Base-by-base conservation (phyloP, 2,113 vertebrate genomes). In the Bothrops jararaca region DNA sequence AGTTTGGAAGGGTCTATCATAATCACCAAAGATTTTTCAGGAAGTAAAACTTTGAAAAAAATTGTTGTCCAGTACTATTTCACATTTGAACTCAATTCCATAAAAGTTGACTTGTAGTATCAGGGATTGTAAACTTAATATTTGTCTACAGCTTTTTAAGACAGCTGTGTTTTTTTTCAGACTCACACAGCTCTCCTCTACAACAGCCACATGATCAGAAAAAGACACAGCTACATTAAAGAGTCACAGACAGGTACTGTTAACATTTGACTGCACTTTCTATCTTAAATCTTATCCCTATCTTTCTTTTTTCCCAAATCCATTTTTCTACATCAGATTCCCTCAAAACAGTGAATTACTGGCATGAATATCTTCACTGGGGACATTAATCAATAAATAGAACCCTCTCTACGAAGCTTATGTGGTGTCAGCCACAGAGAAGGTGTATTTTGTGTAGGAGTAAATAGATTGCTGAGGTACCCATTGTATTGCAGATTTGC, bases 391-490 rank as follows among this genome's bases (percentile, higher is more conserved):
- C 74, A 42, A 22, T 80, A 80, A 42, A 42, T 80, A 80, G 34
- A 80, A 88, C 29, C 11, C 48, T 24, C 45, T 60, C 95, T 93
- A 94, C 91, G 95, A 94, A 96, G 96, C 92, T 94, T 56, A 94
- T 80, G 48, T 50, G 92, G 95, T 92, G 94, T 53, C 93, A 96
- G 95, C 96, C 96, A 95, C 94, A 97, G 92, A 93, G 96, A 96
- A 93, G 86, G 94, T 94, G 39, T 86, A 94, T 64, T 96, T 93
- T 95, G 96, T 96, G 97, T 97, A 96, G 97, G 97, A 97, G 96
- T 96, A 95, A 97, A 97, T 97, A 96, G 95, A 95, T 97, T 96
- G 95, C 97, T 95, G 96, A 96, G 94, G 96, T 95, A 94, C 97
- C 95, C 96, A 20, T 96, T 90, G 96, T 97, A 96, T 95, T 95